phyloP scores from a whole-genome alignment of 1,140 invertebrate species.

The Amyelois transitella region DNA sequence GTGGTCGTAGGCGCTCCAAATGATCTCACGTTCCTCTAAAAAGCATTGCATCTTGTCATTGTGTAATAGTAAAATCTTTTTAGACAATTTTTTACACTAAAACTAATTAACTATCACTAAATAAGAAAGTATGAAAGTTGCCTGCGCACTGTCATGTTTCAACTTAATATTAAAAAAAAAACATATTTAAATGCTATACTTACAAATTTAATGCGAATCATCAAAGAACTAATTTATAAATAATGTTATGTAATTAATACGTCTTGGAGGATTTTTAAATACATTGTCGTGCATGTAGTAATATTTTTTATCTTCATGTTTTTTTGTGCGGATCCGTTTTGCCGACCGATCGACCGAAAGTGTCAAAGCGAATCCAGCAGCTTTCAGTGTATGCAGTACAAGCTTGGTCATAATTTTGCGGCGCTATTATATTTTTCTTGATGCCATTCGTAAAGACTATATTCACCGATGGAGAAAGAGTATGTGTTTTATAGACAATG shows the following conservation, averaged over 20 bases:
- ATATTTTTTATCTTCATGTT: constrained; percentile 55
- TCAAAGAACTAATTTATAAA: neutral
- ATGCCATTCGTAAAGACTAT: too few relatives aligned
- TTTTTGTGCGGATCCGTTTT: constrained; percentile 32
- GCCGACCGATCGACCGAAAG: constrained; percentile 10
- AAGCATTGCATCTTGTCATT: too few relatives aligned
- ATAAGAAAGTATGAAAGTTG: too few relatives aligned
- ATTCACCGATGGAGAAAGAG: too few relatives aligned
- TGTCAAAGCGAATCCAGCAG: constrained; percentile 37
- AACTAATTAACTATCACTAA: too few relatives aligned
- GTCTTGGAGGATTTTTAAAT: constrained; percentile 44
- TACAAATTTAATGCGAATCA: neutral
- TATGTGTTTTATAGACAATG: neutral
- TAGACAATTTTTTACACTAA: too few relatives aligned
- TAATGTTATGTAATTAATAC: constrained; percentile 11
- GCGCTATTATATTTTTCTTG: constrained; percentile 13
- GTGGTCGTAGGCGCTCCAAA: too few relatives aligned
- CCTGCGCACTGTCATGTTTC: neutral
- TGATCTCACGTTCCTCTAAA: too few relatives aligned
- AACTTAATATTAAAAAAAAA: neutral
- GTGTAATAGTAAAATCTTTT: too few relatives aligned
- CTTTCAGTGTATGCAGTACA: constrained; percentile 61
- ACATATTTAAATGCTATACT: neutral
- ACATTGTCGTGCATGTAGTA: constrained; percentile 63
- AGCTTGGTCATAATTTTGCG: constrained; percentile 43